Evolutionary conservation across 2,797 vertebrate species (phyloP).

Genomic region (Otolemur crassicaudatus): DNA sequence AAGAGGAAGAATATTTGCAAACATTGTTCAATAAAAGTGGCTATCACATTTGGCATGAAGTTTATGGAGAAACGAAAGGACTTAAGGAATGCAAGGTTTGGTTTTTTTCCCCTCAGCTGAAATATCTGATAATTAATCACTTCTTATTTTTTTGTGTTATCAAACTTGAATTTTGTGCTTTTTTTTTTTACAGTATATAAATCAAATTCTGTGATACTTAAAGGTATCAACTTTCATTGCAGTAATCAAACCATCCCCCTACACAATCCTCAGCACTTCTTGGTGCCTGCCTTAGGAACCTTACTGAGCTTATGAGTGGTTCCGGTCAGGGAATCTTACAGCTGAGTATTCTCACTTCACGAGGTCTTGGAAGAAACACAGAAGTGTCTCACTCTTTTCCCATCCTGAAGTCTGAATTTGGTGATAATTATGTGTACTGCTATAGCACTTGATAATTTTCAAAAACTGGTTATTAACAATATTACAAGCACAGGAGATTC

Average conservation of each 20-base stretch:
- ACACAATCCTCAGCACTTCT: not conserved
- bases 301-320: not conserved
- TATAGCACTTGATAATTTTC: not conserved
- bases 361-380: not conserved
- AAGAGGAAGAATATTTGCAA: not conserved
- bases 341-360: not conserved
- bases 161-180: not conserved
- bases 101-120: not conserved
- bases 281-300: not conserved
- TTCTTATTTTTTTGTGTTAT: not conserved
- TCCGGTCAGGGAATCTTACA: not conserved
- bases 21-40: not conserved
- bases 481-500: not conserved
- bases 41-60: not conserved
- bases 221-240: not conserved
- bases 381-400: not conserved
- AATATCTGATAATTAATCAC: constrained; percentile 9
- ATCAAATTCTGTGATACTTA: not conserved
- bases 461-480: not conserved
- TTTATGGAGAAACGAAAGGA: constrained; percentile 19
- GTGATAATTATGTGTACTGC: not conserved
- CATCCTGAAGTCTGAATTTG: not conserved
- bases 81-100: not conserved
- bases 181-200: not conserved
- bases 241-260: not conserved